These are phyloP conservation scores for Lagopus muta DNA, from an alignment of 2,113 vertebrate species.

Conservation along the genomic window DNA sequence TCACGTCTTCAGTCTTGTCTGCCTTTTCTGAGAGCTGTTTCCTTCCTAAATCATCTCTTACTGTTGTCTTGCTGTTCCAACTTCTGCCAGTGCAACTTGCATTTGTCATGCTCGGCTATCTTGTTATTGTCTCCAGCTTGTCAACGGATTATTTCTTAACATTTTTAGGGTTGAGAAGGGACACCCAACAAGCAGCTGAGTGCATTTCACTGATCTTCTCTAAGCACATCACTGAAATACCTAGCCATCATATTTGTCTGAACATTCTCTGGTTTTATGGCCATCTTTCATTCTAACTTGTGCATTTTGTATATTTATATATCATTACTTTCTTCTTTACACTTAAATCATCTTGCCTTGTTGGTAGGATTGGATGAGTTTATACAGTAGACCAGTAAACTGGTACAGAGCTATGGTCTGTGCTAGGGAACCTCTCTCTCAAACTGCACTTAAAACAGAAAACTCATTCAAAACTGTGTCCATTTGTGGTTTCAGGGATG, in stretches of 20 bases:
- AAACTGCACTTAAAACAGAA: background rate
- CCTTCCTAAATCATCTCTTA: background rate
- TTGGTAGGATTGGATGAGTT: background rate
- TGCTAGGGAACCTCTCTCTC: background rate
- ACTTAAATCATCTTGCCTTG: accelerated
- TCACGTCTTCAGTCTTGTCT: background rate
- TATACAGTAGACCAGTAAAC: background rate
- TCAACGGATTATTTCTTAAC: background rate
- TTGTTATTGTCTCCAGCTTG: background rate
- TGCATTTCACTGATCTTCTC: background rate
- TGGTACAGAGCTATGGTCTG: background rate
- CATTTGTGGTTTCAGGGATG: background rate
- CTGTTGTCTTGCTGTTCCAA: background rate
- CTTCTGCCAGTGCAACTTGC: background rate
- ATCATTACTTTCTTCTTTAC: background rate
- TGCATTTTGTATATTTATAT: background rate
- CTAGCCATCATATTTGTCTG: accelerated
- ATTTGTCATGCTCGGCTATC: background rate
- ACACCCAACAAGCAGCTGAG: background rate
- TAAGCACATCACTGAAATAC: background rate
- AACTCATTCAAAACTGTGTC: background rate
- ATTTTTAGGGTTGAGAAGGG: background rate
- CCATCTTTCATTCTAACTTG: background rate
- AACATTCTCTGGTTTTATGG: background rate
- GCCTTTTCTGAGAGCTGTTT: background rate